phyloP scores from a whole-genome alignment of 2,888 invertebrate genomes.

The Copidosoma aretas region DNA sequence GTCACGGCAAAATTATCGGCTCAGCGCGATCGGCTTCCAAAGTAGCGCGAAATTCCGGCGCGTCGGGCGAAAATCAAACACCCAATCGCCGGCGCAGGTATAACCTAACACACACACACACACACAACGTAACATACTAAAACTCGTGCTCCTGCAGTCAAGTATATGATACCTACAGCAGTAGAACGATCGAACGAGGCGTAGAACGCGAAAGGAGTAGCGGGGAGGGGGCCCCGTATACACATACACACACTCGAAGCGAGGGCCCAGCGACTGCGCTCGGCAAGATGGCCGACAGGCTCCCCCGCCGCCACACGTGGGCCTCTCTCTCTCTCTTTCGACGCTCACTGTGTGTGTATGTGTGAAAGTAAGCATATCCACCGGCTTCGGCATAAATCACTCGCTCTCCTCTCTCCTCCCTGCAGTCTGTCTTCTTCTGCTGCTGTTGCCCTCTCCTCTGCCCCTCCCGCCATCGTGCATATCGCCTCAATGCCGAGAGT shows the following conservation, averaged over 20 bases:
- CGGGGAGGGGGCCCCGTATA: no score
- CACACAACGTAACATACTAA: no score
- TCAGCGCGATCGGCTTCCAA: constrained; percentile 1
- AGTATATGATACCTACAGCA: no score
- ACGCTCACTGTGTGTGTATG: no score
- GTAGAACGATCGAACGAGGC: no score
- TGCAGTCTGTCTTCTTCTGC: neutral
- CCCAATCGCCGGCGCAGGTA: neutral
- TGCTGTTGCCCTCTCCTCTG: no score
- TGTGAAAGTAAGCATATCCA: no score
- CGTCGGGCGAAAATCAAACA: neutral
- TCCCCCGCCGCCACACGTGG: constrained; percentile 6
- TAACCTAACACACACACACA: constrained; percentile 26
- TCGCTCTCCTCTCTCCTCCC: constrained; percentile 2
- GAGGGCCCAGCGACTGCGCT: neutral
- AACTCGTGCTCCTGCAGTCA: no score
- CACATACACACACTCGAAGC: no score
- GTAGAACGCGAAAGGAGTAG: no score
- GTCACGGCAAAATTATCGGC: neutral
- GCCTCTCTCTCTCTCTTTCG: neutral
- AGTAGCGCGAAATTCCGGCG: constrained; percentile 1
- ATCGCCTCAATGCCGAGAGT: no score
- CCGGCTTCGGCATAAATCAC: constrained; percentile 10
- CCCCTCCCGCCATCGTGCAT: no score
- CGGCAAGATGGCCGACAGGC: constrained; percentile 11